These are phyloP conservation scores for Ispidina lecontei DNA, from an alignment of 2,797 vertebrate species.

Conservation along the genomic window DNA sequence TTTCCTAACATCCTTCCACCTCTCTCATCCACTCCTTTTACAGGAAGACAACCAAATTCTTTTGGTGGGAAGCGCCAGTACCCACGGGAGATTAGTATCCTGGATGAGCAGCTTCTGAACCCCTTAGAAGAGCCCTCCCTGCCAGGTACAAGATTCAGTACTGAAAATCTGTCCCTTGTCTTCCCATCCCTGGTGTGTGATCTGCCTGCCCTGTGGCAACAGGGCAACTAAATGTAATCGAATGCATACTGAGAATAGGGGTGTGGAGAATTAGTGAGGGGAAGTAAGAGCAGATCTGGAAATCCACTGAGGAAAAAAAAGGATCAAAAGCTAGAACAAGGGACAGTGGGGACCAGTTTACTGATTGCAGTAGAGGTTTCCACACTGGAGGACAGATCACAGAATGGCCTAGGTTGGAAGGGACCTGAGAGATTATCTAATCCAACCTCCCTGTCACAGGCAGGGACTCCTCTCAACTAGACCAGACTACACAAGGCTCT, in stretches of 20 bases:
- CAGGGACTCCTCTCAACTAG: too few relatives aligned
- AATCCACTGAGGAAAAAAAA: background rate
- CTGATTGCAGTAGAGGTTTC: background rate
- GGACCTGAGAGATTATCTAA: too few relatives aligned
- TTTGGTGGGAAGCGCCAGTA: constrained; percentile 60
- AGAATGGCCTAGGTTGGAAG: background rate
- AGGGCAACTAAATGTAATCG: background rate
- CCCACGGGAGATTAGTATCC: constrained; percentile 41
- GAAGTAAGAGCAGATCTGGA: background rate
- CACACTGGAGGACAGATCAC: background rate
- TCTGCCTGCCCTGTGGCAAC: background rate
- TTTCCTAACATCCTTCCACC: background rate
- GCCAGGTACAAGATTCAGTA: constrained; percentile 78
- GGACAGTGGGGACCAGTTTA: background rate
- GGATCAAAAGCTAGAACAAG: background rate
- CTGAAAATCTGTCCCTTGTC: background rate
- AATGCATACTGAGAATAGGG: background rate
- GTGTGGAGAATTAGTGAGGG: background rate
- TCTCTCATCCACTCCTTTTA: background rate
- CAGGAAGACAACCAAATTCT: constrained; percentile 51
- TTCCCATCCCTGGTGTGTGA: background rate
- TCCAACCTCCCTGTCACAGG: too few relatives aligned
- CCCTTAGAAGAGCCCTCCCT: constrained; percentile 85
- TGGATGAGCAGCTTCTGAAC: constrained; percentile 79
- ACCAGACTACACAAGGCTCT: too few relatives aligned